Evolutionary conservation across 2,888 invertebrate genomes (phyloP).

Genomic region (Lycaena phlaeas): DNA sequence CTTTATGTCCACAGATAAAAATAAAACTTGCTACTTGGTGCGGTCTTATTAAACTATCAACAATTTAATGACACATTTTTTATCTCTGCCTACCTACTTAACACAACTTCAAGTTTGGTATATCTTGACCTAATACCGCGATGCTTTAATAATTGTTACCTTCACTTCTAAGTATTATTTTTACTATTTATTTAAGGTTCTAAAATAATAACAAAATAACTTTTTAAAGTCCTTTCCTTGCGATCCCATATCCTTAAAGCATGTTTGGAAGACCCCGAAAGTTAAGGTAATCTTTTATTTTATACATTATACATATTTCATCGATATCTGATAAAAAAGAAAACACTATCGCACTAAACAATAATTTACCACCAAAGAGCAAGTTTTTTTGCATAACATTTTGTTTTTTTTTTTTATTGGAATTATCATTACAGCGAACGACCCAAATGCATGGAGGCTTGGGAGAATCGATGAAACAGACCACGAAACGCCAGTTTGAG

Average conservation of each 20-base stretch:
- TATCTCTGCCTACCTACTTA: neutral
- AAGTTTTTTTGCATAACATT: constrained; percentile 26
- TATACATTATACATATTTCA: constrained; percentile 11
- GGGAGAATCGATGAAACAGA: constrained; percentile 87
- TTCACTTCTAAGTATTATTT: constrained; percentile 16
- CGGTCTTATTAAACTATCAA: neutral
- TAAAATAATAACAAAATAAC: constrained; percentile 33
- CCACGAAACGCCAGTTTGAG: constrained; percentile 86
- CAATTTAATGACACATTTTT: too few relatives aligned
- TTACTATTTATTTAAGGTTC: constrained; percentile 18
- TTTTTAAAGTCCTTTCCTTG: constrained; percentile 31
- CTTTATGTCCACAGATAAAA: constrained; percentile 8
- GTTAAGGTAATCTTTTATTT: constrained; percentile 54
- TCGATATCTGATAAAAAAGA: neutral
- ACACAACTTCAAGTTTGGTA: constrained; percentile 22
- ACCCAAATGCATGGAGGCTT: constrained; percentile 86
- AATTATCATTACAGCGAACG: constrained; percentile 76
- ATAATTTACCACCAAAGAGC: neutral
- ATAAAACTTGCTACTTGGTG: constrained; percentile 25
- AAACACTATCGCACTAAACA: neutral
- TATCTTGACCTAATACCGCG: constrained; percentile 22
- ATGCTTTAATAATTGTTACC: constrained; percentile 26
- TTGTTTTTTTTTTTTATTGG: constrained; percentile 2
- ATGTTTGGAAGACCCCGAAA: constrained; percentile 62
- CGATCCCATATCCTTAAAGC: constrained; percentile 45